Base-by-base conservation (phyloP, 2,113 vertebrate genomes). In the Calyptomena viridis region DNA sequence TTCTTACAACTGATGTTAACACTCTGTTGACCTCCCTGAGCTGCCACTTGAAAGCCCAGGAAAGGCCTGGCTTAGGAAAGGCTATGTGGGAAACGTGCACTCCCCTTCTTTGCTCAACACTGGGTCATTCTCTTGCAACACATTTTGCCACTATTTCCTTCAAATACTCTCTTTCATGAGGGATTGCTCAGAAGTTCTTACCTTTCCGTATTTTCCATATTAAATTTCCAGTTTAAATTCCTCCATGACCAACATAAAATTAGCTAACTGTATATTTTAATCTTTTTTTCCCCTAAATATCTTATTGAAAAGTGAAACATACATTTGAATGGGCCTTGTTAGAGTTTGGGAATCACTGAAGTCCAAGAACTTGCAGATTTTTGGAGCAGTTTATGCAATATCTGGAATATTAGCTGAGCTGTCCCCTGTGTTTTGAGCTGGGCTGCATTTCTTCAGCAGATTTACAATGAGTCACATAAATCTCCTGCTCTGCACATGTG, bases 391-490 rank as follows among this genome's bases (percentile, higher is more conserved):
- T 94, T 91, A 24, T 72, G 73, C 42, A 84, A 67, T 93, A 92
- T 80, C 56, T 91, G 95, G 92, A 92, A 92, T 69, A 93, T 72
- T 80, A 90, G 83, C 76, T 80, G 53, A n/a, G 60, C 35, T 73
- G 42, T 93, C 75, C 94, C 75, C 30, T 25, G 87, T 6, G 74
- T 49, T 93, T 85, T 74, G 81, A 96, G 89, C 35, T 44, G 33
- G 68, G 74, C 68, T 75, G 53, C 58, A 42, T 88, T 94, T 94
- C 88, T 58, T 66, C 80, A 86, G 39, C 64, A 6, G 71, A 84
- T 89, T 96, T 35, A 28, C 33, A 77, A 59, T 74, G 84, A 97
- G 91, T 95, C 91, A 97, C 84, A 94, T 92, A 90, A 97, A 97
- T 96, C 91, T 96, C 84, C 55, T 39, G 90, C 68, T 85, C 92